Conservation (phyloP, 2,113 vertebrate species). For the Bufo gargarizans region DNA sequence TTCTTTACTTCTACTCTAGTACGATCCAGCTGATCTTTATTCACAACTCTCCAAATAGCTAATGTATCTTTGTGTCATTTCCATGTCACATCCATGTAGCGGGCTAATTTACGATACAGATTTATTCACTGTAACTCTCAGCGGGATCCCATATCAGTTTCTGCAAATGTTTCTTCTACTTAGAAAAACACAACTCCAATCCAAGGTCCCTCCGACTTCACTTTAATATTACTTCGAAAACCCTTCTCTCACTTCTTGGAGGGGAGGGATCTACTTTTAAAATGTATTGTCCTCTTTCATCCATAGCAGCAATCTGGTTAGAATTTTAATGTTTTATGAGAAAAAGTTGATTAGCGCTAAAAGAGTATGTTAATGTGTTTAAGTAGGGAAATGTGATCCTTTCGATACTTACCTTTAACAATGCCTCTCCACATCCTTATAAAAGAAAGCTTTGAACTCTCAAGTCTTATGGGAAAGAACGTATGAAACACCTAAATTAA, state of each 20-base stretch:
- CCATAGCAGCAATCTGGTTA: conserved; percentile 36
- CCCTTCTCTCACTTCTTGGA: background rate
- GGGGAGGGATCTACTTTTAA: background rate
- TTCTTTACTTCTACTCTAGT: background rate
- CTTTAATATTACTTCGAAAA: background rate
- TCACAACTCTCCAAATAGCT: background rate
- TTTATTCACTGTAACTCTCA: background rate
- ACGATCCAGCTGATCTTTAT: background rate
- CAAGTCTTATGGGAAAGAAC: conserved; percentile 40
- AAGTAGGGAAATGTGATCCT: conserved; percentile 28
- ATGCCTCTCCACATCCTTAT: conserved; percentile 37
- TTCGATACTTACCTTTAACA: conserved; percentile 38
- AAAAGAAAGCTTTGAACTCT: conserved; percentile 48
- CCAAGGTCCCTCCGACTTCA: background rate
- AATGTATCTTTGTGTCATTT: background rate
- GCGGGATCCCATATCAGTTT: conserved; percentile 16
- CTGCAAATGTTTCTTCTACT: conserved; percentile 13
- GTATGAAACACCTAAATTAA: conserved; percentile 47
- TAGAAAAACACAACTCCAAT: background rate
- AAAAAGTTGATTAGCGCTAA: conserved; percentile 50
- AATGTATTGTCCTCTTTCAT: conserved; percentile 45
- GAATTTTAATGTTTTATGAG: conserved; percentile 45
- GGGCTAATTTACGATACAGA: background rate
- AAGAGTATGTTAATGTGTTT: conserved; percentile 31
- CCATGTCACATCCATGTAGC: background rate